phyloP scores from a whole-genome alignment of 2,888 invertebrate genomes.

The Prosopocoilus inquinatus region DNA sequence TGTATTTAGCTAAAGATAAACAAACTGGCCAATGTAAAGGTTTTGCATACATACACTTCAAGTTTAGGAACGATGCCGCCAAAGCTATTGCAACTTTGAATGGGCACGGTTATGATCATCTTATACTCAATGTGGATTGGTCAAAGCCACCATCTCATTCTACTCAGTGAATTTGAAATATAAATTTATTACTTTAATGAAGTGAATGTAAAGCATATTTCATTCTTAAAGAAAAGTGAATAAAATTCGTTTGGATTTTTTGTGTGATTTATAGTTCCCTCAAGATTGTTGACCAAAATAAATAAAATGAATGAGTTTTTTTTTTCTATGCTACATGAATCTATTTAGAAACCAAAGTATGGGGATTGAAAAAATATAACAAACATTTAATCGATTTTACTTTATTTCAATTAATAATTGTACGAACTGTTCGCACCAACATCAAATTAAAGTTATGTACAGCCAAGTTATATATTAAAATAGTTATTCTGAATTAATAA shows the following conservation, averaged over 20 bases:
- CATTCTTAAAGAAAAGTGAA: no score
- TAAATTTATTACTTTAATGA: not conserved
- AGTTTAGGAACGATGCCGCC: conserved; percentile 85
- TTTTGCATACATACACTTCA: conserved; percentile 98
- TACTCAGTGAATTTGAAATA: conserved; percentile 19
- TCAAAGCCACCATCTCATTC: conserved; percentile 70
- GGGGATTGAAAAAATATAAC: conserved; percentile 7
- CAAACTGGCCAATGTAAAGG: conserved; percentile 87
- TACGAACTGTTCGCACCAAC: conserved; percentile 49
- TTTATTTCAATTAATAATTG: conserved; percentile 42
- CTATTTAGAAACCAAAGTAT: no score
- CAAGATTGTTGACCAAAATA: no score
- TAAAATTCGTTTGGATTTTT: no score
- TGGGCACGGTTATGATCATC: conserved; percentile 95
- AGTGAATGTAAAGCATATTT: no score
- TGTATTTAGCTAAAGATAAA: conserved; percentile 95
- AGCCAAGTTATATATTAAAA: conserved; percentile 51
- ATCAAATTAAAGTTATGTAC: conserved; percentile 49
- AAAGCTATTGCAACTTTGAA: conserved; percentile 86
- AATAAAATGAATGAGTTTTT: no score
- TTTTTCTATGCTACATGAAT: no score
- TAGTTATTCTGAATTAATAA: conserved; percentile 38
- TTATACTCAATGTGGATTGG: conserved; percentile 99
- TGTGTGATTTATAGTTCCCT: no score
- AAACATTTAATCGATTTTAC: conserved; percentile 16